Percentiles rank a stretch among this genome's conserved stretches.
phyloP scores from a whole-genome alignment of 2,797 vertebrate genomes.

The Scomberomorus guttatus region DNA sequence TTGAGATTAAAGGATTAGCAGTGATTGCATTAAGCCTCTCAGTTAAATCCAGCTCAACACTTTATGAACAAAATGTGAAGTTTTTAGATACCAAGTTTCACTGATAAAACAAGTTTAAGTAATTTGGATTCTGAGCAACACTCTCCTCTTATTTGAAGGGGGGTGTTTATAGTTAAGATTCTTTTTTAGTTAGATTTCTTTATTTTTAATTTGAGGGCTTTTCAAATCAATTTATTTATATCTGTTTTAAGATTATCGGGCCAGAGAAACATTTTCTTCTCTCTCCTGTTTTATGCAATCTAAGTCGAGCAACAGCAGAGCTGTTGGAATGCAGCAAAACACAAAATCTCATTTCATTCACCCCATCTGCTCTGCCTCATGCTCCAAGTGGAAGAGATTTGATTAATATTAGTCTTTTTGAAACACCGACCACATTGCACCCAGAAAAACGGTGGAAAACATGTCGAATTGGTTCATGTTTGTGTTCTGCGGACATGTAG shows the following conservation, averaged over 20 bases:
- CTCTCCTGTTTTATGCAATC: conserved; percentile 39
- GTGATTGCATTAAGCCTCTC: conserved; percentile 64
- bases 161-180: conserved; percentile 11
- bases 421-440: conserved; percentile 38
- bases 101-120: conserved; percentile 44
- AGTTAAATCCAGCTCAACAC: conserved; percentile 40
- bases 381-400: conserved; percentile 61
- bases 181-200: conserved; percentile 25
- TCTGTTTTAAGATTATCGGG: conserved; percentile 39
- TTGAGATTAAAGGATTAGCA: conserved; percentile 65
- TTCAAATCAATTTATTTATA: conserved; percentile 41
- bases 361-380: conserved; percentile 67
- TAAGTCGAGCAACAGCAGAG: conserved; percentile 41
- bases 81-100: conserved; percentile 44
- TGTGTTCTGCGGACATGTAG: background rate
- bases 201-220: conserved; percentile 34
- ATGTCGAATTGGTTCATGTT: conserved; percentile 5
- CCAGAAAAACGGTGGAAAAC: conserved; percentile 10
- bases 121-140: conserved; percentile 43
- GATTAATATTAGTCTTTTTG: conserved; percentile 60
- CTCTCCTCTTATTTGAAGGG: background rate
- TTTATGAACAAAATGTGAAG: conserved; percentile 47
- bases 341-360: conserved; percentile 61
- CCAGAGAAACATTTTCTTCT: conserved; percentile 36
- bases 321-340: conserved; percentile 34